Conservation (phyloP, 2,888 invertebrate species). For the Panzeria rudis region DNA sequence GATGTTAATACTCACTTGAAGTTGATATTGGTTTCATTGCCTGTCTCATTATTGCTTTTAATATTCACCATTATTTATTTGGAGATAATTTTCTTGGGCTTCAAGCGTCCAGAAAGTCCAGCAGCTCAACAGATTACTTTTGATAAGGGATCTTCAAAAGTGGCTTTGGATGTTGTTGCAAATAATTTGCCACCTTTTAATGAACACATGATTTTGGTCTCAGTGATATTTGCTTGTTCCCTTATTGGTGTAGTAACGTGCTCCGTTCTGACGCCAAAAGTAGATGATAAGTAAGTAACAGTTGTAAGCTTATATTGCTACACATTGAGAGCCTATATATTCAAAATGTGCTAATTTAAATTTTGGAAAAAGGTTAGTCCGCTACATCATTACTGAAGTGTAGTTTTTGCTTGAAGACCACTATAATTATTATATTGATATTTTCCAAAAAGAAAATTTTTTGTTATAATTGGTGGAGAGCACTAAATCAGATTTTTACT, state of each 20-base stretch:
- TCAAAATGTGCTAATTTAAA: no score
- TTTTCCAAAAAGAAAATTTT: no score
- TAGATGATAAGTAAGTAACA: slow-evolving; percentile 45
- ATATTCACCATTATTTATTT: slow-evolving; percentile 46
- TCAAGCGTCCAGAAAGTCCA: neutral
- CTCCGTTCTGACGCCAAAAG: neutral
- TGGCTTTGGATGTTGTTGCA: neutral
- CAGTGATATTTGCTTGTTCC: neutral
- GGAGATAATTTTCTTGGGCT: slow-evolving; percentile 49
- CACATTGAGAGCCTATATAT: no score
- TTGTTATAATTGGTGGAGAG: no score
- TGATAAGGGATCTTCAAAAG: neutral
- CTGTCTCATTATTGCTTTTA: slow-evolving; percentile 40
- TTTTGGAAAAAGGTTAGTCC: no score
- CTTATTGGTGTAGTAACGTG: neutral
- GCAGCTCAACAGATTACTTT: slow-evolving; percentile 19
- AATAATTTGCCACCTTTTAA: slow-evolving; percentile 2
- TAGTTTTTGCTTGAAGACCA: no score
- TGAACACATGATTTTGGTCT: slow-evolving; percentile 22
- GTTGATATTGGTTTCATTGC: slow-evolving; percentile 16
- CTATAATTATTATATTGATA: no score
- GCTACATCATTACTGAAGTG: no score
- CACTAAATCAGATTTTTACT: no score
- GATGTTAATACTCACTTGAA: neutral
- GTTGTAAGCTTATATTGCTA: no score